Evolutionary conservation across 2,888 invertebrate genomes (phyloP), one percentile per base, ranked within the genome.

Genomic region (Apoda limacodes): DNA sequence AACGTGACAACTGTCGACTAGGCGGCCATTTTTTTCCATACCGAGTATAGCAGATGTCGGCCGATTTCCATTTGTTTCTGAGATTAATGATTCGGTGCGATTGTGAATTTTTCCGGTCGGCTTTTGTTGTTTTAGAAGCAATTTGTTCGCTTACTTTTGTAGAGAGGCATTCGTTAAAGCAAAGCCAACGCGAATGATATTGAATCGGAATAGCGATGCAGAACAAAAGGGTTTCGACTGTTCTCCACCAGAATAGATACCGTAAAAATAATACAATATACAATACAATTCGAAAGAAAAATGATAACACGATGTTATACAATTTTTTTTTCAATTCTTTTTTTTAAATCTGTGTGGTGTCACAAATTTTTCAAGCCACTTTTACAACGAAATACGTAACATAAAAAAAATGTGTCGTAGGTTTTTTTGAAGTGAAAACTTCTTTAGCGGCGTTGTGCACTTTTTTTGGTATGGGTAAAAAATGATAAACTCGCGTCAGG

Each of bases 121-220:
- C 76, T 74, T 75, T 80, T 80, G 78, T 80, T 76, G 78, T 78
- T 80, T 78, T 80, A 78, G 78, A 80, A 76, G 80, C 80, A 80
- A 80, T 78, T 80, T 78, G 80, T 76, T 66, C 74, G 78, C 74
- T 74, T 74, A 72, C 71, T 72, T 74, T 74, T 76, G 72, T 72
- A 63, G 65, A 66, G 61, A 60, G 63, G 64, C 65, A 68, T 72
- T 76, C 74, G 76, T 75, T 75, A 74, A 60, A 72, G 63, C 69
- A 74, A 60, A 72, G 63, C 69, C 55, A 62, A 57, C 61, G 53
- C 67, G 67, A 70, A 71, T 71, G 66, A 71, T 74, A 74, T 76
- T 71, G 62, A 65, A 60, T 54, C 48, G 48, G 50, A 62, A 67
- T 61, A 59, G 53, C 59, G 66, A 53, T 52, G 39, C 43, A 32